Evolutionary conservation across 2,888 invertebrate species (phyloP).

Genomic region (Megaustenia siamemsis): DNA sequence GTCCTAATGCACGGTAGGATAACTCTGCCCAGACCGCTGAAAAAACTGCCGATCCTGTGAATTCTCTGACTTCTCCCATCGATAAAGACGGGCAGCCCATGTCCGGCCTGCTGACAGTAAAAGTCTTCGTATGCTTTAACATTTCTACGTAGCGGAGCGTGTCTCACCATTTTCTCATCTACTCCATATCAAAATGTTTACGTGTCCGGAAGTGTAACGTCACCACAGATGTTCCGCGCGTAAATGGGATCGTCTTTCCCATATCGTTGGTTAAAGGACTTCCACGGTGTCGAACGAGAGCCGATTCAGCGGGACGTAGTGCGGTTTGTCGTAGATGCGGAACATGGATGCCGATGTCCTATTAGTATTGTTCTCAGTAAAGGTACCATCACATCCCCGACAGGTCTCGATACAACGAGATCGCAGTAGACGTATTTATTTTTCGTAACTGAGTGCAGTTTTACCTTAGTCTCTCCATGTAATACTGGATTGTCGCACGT

Average conservation of each 20-base stretch:
- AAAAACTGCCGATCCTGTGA: not conserved
- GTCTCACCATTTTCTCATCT: not conserved
- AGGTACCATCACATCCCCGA: not conserved
- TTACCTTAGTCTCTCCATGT: not conserved
- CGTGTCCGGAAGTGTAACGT: conserved; percentile 24
- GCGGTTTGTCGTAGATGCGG: too few relatives aligned
- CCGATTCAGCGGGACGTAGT: not conserved
- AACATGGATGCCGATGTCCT: not conserved
- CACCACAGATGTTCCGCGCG: conserved; percentile 20
- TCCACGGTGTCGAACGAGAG: not conserved
- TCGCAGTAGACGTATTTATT: not conserved
- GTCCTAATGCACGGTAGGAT: conserved; percentile 30
- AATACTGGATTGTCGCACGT: not conserved
- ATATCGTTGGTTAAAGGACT: not conserved
- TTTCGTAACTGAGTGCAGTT: not conserved
- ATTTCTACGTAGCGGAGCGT: not conserved
- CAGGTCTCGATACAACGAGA: not conserved
- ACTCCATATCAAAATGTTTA: not conserved
- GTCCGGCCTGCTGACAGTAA: not conserved
- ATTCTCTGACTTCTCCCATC: not conserved
- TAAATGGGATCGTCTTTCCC: not conserved
- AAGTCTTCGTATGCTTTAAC: not conserved
- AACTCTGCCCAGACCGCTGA: not conserved
- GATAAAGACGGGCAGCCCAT: not conserved
- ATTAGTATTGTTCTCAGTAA: not conserved